Conservation (phyloP, 2,797 vertebrate species). For the Poecile montanus region DNA sequence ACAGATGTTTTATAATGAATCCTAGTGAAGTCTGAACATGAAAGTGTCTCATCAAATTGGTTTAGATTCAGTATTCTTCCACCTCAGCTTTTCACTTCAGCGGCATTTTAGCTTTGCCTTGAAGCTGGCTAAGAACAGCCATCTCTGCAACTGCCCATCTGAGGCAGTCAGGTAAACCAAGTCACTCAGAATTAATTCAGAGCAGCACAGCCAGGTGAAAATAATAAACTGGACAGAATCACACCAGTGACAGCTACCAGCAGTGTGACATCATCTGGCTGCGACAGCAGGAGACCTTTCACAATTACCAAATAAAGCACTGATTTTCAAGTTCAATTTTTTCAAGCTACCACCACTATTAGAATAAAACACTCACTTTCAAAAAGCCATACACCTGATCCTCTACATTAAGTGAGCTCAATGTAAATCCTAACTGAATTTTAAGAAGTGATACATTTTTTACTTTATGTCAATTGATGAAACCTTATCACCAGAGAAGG, state of each 20-base stretch:
- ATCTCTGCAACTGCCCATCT: not conserved
- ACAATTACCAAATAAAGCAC: not conserved
- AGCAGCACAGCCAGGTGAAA: not conserved
- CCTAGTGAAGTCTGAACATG: not conserved
- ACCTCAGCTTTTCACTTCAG: not conserved
- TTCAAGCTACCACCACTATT: not conserved
- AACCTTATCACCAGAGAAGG: not conserved
- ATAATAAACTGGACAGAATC: not conserved
- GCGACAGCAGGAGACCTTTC: not conserved
- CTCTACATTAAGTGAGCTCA: fast-evolving
- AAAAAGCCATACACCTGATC: not conserved
- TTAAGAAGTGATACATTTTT: not conserved
- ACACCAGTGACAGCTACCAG: not conserved
- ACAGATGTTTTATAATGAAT: not conserved
- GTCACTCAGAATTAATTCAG: not conserved
- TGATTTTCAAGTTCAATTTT: not conserved
- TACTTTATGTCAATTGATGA: not conserved
- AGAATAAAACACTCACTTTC: not conserved
- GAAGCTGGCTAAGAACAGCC: not conserved
- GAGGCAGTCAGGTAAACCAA: not conserved
- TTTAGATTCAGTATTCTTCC: not conserved
- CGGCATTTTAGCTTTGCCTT: not conserved
- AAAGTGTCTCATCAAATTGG: not conserved
- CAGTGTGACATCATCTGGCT: not conserved
- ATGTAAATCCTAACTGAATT: not conserved